phyloP scores from a whole-genome alignment of 1,140 invertebrate species.

The Drosophila parabipectinata region DNA sequence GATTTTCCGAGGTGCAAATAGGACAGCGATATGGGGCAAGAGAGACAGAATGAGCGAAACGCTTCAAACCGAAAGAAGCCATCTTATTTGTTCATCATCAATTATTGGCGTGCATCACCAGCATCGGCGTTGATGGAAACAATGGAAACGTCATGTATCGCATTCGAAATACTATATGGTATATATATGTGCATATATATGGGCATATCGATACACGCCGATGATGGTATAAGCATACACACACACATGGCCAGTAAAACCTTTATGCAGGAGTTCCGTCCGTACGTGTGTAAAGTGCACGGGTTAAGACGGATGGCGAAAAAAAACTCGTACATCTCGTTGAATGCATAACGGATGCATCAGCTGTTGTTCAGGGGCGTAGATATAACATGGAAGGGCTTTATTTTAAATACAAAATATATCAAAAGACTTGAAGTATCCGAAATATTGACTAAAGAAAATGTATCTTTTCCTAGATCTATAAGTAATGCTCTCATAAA shows the following conservation, averaged over 20 bases:
- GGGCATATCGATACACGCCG: conserved; percentile 17
- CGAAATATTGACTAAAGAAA: no score
- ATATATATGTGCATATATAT: not conserved
- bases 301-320: conserved; percentile 17
- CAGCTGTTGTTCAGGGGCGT: conserved; percentile 6
- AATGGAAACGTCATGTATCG: conserved; percentile 73
- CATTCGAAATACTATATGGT: conserved; percentile 38
- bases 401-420: not conserved
- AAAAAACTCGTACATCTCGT: conserved; percentile 2
- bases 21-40: not conserved
- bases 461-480: no score
- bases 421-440: not conserved
- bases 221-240: not conserved
- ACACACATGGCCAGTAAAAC: conserved; percentile 18
- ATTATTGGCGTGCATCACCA: conserved; percentile 76
- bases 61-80: conserved; percentile 71
- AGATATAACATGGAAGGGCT: not conserved
- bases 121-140: conserved; percentile 69
- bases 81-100: conserved; percentile 83
- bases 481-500: no score
- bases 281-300: conserved; percentile 16
- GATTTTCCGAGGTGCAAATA: conserved; percentile 31
- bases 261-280: conserved; percentile 13
- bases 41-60: conserved; percentile 32
- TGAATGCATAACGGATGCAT: conserved; percentile 18